These are phyloP conservation scores for Uromys caudimaculatus DNA, from an alignment of 2,797 vertebrate genomes.

Conservation along the genomic window DNA sequence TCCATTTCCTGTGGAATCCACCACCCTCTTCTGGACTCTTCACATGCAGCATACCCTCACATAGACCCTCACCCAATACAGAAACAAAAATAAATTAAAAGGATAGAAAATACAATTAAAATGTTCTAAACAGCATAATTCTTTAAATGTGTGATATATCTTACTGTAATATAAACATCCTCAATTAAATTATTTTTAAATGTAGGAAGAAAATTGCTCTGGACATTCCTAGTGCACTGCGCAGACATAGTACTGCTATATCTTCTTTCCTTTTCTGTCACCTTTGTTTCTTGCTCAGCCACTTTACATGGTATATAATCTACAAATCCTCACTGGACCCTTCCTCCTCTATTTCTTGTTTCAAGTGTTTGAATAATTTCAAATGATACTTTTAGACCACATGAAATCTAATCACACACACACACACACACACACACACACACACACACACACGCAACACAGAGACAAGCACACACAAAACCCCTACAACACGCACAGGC, in stretches of 20 bases:
- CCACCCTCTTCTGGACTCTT: background rate
- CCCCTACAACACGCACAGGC: too few relatives aligned
- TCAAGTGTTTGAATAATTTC: constrained; percentile 25
- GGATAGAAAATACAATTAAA: background rate
- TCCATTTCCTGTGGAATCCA: background rate
- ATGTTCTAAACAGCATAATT: background rate
- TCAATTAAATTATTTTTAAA: constrained; percentile 15
- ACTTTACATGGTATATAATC: background rate
- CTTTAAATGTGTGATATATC: background rate
- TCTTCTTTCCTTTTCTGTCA: background rate
- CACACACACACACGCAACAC: too few relatives aligned
- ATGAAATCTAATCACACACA: background rate
- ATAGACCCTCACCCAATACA: background rate
- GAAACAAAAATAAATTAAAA: background rate
- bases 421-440: background rate
- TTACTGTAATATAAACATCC: constrained; percentile 8
- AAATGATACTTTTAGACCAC: background rate
- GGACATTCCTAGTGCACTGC: background rate
- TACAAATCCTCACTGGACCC: background rate
- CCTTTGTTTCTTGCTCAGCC: background rate
- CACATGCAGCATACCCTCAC: background rate
- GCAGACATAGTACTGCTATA: background rate
- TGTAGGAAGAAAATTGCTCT: background rate
- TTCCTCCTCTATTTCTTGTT: background rate
- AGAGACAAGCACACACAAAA: too few relatives aligned